Evolutionary conservation across 2,797 vertebrate genomes (phyloP), one percentile per base, ranked within the genome.

Genomic region (Ptychadena robeensis): DNA sequence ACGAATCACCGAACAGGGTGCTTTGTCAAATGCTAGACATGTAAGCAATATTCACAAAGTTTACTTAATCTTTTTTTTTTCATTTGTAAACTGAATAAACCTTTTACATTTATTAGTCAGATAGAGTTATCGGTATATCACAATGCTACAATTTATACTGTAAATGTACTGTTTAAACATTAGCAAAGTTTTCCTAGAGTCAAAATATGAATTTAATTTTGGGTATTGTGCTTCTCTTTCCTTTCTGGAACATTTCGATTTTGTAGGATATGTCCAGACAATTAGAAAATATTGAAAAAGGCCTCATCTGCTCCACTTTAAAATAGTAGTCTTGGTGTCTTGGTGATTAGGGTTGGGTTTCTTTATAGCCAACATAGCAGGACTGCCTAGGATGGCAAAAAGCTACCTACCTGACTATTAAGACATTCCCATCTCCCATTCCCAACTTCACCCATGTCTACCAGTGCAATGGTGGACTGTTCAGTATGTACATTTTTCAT

Each of bases 1-100:
- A 66, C 65, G 61, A 25, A 73, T 81, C 28, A 28, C 38, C 48
- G 73, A 66, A 32, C 40, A 57, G 34, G 65, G 59, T 48, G 61
- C 9, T 57, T 15, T 15, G 22, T 30, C 70, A 63, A 72, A 40
- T 80, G n/a, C 27, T 30, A 64, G 57, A 72, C 31, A 14, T 79
- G 53, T 69, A 48, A 57, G 59, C 59, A 61, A 14, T 61, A 61
- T 61, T 61, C 28, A 28, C n/a, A 61, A 61, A 61, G 59, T 10
- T 61, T 12, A 38, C 27, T 14, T 61, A 61, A 28, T 61, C 25
- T 10, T 28, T 61, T n/a, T 28, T 61, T 61, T 25, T 25, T 9
- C 27, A 61, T 61, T 61, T 27, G 25, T 61, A 61, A 61, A 61
- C 27, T 28, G 59, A 38, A 66, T 31, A 11, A 66, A 28, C 28